phyloP scores from a whole-genome alignment of 2,113 vertebrate species.

The Lathamus discolor region DNA sequence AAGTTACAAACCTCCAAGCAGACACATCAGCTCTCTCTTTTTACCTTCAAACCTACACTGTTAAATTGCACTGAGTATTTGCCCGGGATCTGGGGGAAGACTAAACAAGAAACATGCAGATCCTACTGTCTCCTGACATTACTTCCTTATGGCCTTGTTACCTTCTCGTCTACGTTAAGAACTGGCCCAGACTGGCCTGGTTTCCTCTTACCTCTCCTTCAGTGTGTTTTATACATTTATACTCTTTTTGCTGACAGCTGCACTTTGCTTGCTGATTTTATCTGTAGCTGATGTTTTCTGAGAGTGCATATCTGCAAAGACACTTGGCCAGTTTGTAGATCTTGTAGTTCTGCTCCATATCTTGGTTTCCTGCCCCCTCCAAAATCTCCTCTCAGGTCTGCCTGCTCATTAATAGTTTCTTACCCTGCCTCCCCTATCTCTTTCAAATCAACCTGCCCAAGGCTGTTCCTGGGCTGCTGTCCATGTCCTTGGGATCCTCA shows the following conservation, averaged over 20 bases:
- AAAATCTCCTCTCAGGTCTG: not conserved
- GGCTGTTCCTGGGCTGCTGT: not conserved
- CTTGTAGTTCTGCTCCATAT: not conserved
- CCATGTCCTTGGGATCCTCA: not conserved
- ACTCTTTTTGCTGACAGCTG: not conserved
- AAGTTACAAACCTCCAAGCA: not conserved
- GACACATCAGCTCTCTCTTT: not conserved
- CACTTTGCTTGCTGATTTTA: not conserved
- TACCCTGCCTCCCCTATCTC: not conserved
- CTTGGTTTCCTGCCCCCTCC: not conserved
- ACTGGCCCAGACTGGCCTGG: not conserved
- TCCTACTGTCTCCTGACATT: not conserved
- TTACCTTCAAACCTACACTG: not conserved
- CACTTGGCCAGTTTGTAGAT: not conserved
- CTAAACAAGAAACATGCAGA: not conserved
- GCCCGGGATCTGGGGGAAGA: not conserved
- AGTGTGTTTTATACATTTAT: not conserved
- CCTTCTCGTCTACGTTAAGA: not conserved
- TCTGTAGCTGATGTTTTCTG: not conserved
- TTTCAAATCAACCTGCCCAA: not conserved
- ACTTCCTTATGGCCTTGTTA: not conserved
- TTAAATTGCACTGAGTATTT: not conserved
- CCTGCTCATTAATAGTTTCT: not conserved
- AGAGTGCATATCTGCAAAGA: not conserved
- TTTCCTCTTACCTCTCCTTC: not conserved